These are phyloP conservation scores for Neodiprion virginianus DNA, from an alignment of 1,140 invertebrate genomes.

Conservation along the genomic window DNA sequence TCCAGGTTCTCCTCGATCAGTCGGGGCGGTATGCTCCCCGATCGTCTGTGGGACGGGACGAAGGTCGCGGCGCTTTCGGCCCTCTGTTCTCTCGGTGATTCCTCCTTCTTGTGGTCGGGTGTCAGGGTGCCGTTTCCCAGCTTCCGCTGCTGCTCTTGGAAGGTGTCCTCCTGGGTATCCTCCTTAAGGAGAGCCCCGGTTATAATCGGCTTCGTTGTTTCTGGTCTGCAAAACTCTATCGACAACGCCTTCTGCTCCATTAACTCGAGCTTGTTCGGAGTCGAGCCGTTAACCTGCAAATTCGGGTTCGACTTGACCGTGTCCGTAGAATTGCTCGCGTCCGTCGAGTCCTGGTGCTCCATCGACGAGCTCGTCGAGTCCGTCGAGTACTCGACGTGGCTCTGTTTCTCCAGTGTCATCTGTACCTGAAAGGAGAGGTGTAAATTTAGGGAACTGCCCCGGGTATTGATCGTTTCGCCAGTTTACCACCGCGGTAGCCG, in stretches of 20 bases:
- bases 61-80: slow-evolving; percentile 39
- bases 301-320: slow-evolving; percentile 51
- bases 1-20: slow-evolving; percentile 52
- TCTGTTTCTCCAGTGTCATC: slow-evolving; percentile 39
- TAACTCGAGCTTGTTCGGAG: slow-evolving; percentile 40
- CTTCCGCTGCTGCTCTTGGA: slow-evolving; percentile 57
- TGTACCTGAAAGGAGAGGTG: slow-evolving; percentile 11
- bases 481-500: no score
- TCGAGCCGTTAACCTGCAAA: slow-evolving; percentile 48
- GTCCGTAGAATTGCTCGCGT: slow-evolving; percentile 47
- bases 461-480: background rate
- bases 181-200: slow-evolving; percentile 72
- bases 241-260: slow-evolving; percentile 45
- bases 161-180: slow-evolving; percentile 60
- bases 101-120: slow-evolving; percentile 43
- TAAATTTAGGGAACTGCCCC: background rate
- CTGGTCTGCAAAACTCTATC: slow-evolving; percentile 50
- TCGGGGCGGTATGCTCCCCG: slow-evolving; percentile 53
- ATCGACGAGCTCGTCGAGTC: slow-evolving; percentile 43
- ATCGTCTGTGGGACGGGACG: slow-evolving; percentile 52
- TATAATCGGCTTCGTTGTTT: slow-evolving; percentile 69
- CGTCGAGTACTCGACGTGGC: slow-evolving; percentile 40
- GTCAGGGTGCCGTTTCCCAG: slow-evolving; percentile 55
- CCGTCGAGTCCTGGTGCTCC: slow-evolving; percentile 49
- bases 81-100: slow-evolving; percentile 20